Evolutionary conservation across 2,888 invertebrate genomes (phyloP), one percentile per base, ranked within the genome.

Genomic region (Epinotia ramella): DNA sequence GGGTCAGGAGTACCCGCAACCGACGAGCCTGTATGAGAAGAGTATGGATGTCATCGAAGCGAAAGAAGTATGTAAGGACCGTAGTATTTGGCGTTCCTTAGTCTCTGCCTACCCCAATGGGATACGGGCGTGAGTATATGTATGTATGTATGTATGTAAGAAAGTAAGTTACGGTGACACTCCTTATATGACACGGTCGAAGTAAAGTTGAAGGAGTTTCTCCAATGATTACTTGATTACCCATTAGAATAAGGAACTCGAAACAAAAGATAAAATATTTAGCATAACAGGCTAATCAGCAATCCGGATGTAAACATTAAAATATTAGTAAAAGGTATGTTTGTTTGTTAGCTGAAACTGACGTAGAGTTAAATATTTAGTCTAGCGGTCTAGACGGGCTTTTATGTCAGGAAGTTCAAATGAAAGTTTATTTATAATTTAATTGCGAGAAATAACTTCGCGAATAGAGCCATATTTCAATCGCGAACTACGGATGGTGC

Each of bases 341-440:
- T 9, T 70, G 53, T 65, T 75, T 76, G 71, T 72, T 72, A 67
- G 56, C 9, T 53, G 28, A 28, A 44, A 46, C 67, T 71, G 71
- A 76, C 76, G 56, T 72, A 67, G 76, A 71, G 67, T 46, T 71
- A 72, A 76, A 76, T 76, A 67, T 76, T 76, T 76, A 76, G 76
- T 76, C 67, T 76, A 66, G 66, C 65, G n/a, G 71, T 67, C 71
- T 76, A 76, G 71, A 76, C 67, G 24, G 4, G 70, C 74, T 75
- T 75, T 75, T 53, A 75, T 70, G 75, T 57, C n/a, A 60, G 75
- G 75, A 71, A 71, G 65, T 71, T 75, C 60, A 63, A 68, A 64
- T 66, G 70, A 53, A 75, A 62, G 65, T 59, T 69, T 74, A 69
- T 74, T 73, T 69, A 70, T 65, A 75, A 75, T 60, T 70, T 53